Percentiles rank a stretch among this genome's conserved stretches.
Evolutionary conservation across 2,888 invertebrate genomes (phyloP).

Genomic region (Lithodes maja): DNA sequence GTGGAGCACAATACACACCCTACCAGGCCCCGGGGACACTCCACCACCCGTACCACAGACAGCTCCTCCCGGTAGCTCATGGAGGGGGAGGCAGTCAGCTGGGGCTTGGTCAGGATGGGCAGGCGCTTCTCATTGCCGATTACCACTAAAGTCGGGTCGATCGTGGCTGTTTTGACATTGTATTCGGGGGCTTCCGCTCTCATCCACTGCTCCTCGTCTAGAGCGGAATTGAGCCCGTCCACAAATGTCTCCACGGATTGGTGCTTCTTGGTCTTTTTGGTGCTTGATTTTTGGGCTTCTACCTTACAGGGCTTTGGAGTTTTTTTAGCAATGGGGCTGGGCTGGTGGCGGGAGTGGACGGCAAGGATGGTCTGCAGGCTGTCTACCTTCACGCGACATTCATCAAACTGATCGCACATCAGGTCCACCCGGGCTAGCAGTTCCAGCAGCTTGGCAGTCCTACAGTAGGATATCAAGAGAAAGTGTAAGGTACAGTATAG

Average conservation of each 20-base stretch:
- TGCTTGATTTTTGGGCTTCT: background rate
- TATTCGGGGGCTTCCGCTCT: constrained; percentile 13
- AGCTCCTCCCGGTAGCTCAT: constrained; percentile 4
- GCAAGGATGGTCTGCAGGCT: constrained; percentile 30
- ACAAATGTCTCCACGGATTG: background rate
- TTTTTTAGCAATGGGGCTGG: background rate
- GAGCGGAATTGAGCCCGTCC: background rate
- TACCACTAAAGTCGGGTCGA: constrained; percentile 12
- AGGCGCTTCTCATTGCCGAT: constrained; percentile 32
- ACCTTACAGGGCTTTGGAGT: background rate
- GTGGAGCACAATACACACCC: constrained; percentile 44
- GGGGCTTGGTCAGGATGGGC: background rate
- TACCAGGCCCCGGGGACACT: constrained; percentile 18
- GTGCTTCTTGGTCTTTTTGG: background rate
- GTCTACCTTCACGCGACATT: constrained; percentile 65
- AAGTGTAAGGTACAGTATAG: background rate
- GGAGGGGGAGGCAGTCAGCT: constrained; percentile 26
- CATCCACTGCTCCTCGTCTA: constrained; percentile 34
- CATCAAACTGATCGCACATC: constrained; percentile 68
- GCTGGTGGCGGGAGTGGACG: constrained; percentile 23
- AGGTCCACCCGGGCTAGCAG: constrained; percentile 60
- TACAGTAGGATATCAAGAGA: background rate
- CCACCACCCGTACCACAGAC: constrained; percentile 1
- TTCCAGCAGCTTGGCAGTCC: constrained; percentile 56
- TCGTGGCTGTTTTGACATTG: background rate